Base-by-base conservation (phyloP, 2,888 invertebrate species). In the Prionchulus punctatus region DNA sequence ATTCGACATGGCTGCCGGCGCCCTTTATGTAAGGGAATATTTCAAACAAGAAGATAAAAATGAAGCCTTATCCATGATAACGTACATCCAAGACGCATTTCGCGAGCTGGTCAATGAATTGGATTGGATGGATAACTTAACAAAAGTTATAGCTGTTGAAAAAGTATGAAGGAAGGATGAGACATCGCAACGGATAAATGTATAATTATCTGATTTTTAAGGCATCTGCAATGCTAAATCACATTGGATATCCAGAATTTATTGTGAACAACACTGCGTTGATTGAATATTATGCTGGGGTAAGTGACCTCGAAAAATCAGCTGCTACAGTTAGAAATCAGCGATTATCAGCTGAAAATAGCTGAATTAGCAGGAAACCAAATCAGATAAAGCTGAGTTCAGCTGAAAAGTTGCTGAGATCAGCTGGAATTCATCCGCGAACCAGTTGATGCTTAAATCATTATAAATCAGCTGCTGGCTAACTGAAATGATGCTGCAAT, bases 241-340 rank as follows among this genome's bases (percentile, higher is more conserved):
- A 85, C 68, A 89, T 94, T 62, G 92, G 91, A 0, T 94, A 89
- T 71, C 91, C 92, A 0, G 85, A 90, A 68, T 90, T 86, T 64
- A 86, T 92, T 66, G 73, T 86, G 23, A 80, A 83, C 62, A 75
- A 79, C 26, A 72, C 77, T 1, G 79, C 83, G 62, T 73, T 92
- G 48, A 82, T 86, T 63, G 80, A 82, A 28, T 81, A 85, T 65
- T 90, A 88, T 67, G 79, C 80, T 61, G 84, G 84, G 71, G 86
- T 91, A 56, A 73, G 36, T 36, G 12, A 36, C n/a, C n/a, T n/a
- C n/a, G n/a, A n/a, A n/a, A n/a, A n/a, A n/a, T n/a, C n/a, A n/a
- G n/a, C n/a, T n/a, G n/a, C n/a, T n/a, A n/a, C n/a, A n/a, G n/a
- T n/a, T n/a, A n/a, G n/a, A n/a, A n/a, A n/a, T n/a, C n/a, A n/a